Percentiles rank a stretch among this genome's conserved stretches.
Evolutionary conservation across 2,888 invertebrate species (phyloP).

Genomic region (Luperina testacea): DNA sequence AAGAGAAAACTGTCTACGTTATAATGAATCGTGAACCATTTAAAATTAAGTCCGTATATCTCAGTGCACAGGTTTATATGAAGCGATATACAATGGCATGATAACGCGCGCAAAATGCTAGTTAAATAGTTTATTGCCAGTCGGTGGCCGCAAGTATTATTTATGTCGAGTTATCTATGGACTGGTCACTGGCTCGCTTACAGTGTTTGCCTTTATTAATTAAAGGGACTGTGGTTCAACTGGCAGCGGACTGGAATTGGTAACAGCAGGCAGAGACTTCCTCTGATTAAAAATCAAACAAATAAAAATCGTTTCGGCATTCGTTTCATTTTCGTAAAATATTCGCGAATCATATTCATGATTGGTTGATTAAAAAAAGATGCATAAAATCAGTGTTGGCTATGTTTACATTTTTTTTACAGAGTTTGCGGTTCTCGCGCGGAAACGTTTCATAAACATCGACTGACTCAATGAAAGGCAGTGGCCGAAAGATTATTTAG

Average conservation of each 20-base stretch:
- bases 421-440: constrained; percentile 24
- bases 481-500: background rate
- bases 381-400: background rate
- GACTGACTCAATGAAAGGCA: constrained; percentile 6
- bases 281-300: constrained; percentile 9
- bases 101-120: background rate
- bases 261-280: background rate
- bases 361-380: constrained; percentile 7
- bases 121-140: constrained; percentile 31
- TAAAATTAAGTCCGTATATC: background rate
- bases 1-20: background rate
- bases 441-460: constrained; percentile 51
- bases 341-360: constrained; percentile 4
- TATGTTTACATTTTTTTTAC: constrained; percentile 34
- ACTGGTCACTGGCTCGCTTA: background rate
- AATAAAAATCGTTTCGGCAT: background rate
- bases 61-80: constrained; percentile 2
- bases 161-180: background rate
- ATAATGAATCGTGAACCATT: constrained; percentile 2
- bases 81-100: background rate
- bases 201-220: constrained; percentile 12
- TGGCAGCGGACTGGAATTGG: too few relatives aligned
- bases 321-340: background rate
- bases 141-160: background rate
- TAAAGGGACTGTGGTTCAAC: background rate